phyloP scores from a whole-genome alignment of 2,113 vertebrate genomes.

The Myanophis thanlyinensis region DNA sequence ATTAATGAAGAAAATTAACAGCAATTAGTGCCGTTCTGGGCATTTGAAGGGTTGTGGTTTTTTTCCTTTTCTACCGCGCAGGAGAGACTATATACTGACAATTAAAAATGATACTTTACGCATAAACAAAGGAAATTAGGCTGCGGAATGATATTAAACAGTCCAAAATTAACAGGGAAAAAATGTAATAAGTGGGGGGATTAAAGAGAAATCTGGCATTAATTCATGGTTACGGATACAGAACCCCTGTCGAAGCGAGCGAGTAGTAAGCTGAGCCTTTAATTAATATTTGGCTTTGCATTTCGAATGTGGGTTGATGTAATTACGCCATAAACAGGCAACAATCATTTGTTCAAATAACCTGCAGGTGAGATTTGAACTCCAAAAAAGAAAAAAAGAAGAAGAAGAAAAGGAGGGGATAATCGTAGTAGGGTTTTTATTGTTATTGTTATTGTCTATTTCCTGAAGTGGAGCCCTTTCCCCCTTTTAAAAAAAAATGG shows the following conservation, averaged over 20 bases:
- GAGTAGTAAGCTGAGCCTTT: slow-evolving; percentile 44
- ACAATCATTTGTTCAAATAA: slow-evolving; percentile 69
- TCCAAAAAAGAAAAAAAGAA: slow-evolving; percentile 26
- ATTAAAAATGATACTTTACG: slow-evolving; percentile 26
- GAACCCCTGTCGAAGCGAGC: slow-evolving; percentile 41
- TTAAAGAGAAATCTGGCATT: slow-evolving; percentile 57
- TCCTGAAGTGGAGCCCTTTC: background rate
- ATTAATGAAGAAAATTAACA: slow-evolving; percentile 76
- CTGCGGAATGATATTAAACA: slow-evolving; percentile 55
- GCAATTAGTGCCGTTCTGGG: slow-evolving; percentile 58
- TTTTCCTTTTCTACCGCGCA: background rate
- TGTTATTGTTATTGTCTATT: too few species aligned
- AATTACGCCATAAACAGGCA: slow-evolving; percentile 63
- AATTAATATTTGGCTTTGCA: slow-evolving; percentile 65
- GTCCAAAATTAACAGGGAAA: slow-evolving; percentile 50
- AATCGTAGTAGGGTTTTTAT: background rate
- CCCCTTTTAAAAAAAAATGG: slow-evolving; percentile 11
- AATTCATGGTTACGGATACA: slow-evolving; percentile 54
- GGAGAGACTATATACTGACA: slow-evolving; percentile 37
- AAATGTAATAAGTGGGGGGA: slow-evolving; percentile 59
- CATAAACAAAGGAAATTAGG: slow-evolving; percentile 66
- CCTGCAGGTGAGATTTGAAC: slow-evolving; percentile 68
- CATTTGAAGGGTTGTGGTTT: background rate
- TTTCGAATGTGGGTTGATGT: slow-evolving; percentile 52
- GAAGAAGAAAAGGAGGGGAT: background rate